Conservation (phyloP, 2,113 vertebrate species). For the Sander vitreus region DNA sequence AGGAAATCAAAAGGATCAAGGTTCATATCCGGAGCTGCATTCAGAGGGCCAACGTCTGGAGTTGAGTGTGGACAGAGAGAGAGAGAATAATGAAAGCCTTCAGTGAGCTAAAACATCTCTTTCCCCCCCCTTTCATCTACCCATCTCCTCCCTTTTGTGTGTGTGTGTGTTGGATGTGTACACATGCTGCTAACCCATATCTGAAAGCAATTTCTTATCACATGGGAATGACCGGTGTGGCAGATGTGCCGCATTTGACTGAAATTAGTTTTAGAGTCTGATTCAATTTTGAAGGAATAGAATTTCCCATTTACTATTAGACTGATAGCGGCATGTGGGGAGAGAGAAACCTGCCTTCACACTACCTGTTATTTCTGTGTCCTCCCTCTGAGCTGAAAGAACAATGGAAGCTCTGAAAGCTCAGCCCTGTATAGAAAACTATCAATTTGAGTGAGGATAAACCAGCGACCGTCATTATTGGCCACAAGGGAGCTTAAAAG, state of each 20-base stretch:
- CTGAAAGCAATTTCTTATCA: slow-evolving; percentile 66
- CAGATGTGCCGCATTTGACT: slow-evolving; percentile 51
- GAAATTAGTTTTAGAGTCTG: slow-evolving; percentile 48
- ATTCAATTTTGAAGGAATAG: slow-evolving; percentile 32
- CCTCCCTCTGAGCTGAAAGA: slow-evolving; percentile 25
- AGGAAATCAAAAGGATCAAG: slow-evolving; percentile 75
- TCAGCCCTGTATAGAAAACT: slow-evolving; percentile 14
- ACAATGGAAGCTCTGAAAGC: slow-evolving; percentile 41
- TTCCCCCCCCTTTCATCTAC: not conserved
- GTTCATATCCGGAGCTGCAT: slow-evolving; percentile 71
- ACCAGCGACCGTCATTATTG: slow-evolving; percentile 1
- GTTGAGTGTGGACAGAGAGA: slow-evolving; percentile 35
- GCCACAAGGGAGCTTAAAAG: slow-evolving; percentile 13
- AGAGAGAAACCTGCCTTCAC: slow-evolving; percentile 26
- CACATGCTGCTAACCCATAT: slow-evolving; percentile 45
- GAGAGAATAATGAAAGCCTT: slow-evolving; percentile 59
- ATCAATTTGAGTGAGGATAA: slow-evolving; percentile 18
- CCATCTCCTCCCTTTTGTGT: slow-evolving; percentile 23
- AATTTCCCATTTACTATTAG: slow-evolving; percentile 58
- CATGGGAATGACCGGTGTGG: slow-evolving; percentile 23
- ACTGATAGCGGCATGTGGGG: slow-evolving; percentile 31
- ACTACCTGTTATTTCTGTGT: slow-evolving; percentile 19
- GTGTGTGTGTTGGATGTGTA: slow-evolving; percentile 36
- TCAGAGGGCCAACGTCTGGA: slow-evolving; percentile 46
- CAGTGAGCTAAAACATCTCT: slow-evolving; percentile 43